These are phyloP conservation scores for Sebastolobus alascanus DNA, from an alignment of 2,797 vertebrate genomes.

Conservation along the genomic window DNA sequence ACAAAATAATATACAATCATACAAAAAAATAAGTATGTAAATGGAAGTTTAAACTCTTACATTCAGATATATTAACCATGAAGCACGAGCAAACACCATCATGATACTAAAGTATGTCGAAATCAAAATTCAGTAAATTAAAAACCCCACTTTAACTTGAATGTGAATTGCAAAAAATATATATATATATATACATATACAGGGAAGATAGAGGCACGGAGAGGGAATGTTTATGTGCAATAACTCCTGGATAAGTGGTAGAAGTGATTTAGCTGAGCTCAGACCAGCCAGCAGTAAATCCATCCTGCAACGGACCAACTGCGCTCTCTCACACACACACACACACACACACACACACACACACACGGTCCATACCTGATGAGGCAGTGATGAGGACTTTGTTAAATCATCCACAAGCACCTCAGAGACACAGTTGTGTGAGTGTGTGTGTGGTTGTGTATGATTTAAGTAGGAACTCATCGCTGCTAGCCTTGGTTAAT, in stretches of 20 bases:
- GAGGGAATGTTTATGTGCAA: constrained; percentile 66
- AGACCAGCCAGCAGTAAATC: constrained; percentile 76
- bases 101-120: neutral
- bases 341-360: constrained; percentile 38
- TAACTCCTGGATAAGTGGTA: constrained; percentile 77
- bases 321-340: neutral
- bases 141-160: neutral
- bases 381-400: constrained; percentile 79
- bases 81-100: neutral
- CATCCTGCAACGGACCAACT: constrained; percentile 61
- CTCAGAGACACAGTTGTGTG: constrained; percentile 48
- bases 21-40: neutral
- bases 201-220: constrained; percentile 18
- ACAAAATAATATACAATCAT: too few species aligned
- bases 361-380: constrained; percentile 68
- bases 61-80: neutral
- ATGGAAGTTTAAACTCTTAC: neutral
- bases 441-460: constrained; percentile 40
- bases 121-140: neutral
- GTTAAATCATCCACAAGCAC: constrained; percentile 82
- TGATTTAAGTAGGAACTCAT: constrained; percentile 75
- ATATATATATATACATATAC: neutral
- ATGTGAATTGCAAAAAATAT: neutral
- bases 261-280: constrained; percentile 75
- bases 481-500: constrained; percentile 67